Evolutionary conservation across 1,140 invertebrate genomes (phyloP).

Genomic region (Tetraneura akinire): DNA sequence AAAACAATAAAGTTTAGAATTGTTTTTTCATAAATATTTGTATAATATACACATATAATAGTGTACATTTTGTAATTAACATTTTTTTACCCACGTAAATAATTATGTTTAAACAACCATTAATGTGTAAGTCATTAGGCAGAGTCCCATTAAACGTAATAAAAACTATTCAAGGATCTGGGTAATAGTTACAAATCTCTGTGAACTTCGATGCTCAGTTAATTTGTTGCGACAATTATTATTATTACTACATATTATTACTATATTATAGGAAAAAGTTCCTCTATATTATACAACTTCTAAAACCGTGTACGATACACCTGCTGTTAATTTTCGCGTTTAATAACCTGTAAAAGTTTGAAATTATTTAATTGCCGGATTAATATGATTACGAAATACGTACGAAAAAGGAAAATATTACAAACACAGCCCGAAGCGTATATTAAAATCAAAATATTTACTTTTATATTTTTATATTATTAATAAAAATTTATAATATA

Average conservation of each 20-base stretch:
- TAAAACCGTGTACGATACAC: not conserved
- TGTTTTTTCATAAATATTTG: too few species aligned
- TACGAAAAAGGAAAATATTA: not conserved
- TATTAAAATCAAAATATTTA: not conserved
- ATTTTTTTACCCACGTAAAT: too few species aligned
- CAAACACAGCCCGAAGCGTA: not conserved
- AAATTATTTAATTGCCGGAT: not conserved
- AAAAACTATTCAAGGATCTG: not conserved
- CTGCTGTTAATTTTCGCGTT: slow-evolving; percentile 4
- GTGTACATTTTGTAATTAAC: too few species aligned
- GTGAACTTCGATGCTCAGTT: not conserved
- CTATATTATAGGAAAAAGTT: slow-evolving; percentile 16
- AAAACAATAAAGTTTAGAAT: too few species aligned
- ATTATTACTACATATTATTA: too few species aligned
- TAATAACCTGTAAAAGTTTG: slow-evolving; percentile 6
- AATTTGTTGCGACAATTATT: not conserved
- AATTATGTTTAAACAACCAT: not conserved
- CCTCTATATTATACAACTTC: not conserved
- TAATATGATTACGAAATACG: not conserved
- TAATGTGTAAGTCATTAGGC: not conserved
- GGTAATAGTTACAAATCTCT: not conserved
- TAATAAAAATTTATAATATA: too few species aligned
- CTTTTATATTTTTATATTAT: not conserved
- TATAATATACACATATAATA: too few species aligned
- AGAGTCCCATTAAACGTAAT: not conserved